phyloP scores from a whole-genome alignment of 2,888 invertebrate genomes.

The Rhingia campestris region DNA sequence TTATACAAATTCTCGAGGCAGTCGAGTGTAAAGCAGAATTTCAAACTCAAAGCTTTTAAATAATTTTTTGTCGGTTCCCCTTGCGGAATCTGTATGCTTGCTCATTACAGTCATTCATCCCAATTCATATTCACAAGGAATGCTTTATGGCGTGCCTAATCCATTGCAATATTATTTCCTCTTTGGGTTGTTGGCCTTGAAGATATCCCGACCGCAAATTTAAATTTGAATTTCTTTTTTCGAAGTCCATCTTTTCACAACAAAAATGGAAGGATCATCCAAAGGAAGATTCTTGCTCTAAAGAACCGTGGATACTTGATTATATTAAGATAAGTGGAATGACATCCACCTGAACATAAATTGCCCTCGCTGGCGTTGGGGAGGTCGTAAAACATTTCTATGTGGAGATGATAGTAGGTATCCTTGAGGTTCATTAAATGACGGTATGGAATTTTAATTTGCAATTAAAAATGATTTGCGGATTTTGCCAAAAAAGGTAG shows the following conservation, averaged over 20 bases:
- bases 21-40: conserved; percentile 43
- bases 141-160: conserved; percentile 44
- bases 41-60: conserved; percentile 39
- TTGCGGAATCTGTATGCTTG: conserved; percentile 29
- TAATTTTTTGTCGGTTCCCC: not conserved
- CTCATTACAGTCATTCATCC: conserved; percentile 59
- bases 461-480: conserved; percentile 67
- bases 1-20: conserved; percentile 45
- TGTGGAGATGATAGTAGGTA: conserved; percentile 32
- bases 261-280: conserved; percentile 37
- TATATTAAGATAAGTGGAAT: conserved; percentile 69
- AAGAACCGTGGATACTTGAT: conserved; percentile 50
- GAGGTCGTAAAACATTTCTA: conserved; percentile 44
- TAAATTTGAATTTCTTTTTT: conserved; percentile 9
- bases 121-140: conserved; percentile 51
- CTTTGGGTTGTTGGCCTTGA: conserved; percentile 13
- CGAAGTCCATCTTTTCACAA: not conserved
- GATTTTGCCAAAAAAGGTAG: not conserved
- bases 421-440: conserved; percentile 52
- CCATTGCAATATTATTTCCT: conserved; percentile 39
- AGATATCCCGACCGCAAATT: conserved; percentile 45
- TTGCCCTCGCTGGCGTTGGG: conserved; percentile 36
- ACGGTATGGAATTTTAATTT: conserved; percentile 58
- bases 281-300: conserved; percentile 1
- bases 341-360: conserved; percentile 66